phyloP scores from a whole-genome alignment of 2,797 vertebrate genomes.

The Kryptolebias ocellatus region DNA sequence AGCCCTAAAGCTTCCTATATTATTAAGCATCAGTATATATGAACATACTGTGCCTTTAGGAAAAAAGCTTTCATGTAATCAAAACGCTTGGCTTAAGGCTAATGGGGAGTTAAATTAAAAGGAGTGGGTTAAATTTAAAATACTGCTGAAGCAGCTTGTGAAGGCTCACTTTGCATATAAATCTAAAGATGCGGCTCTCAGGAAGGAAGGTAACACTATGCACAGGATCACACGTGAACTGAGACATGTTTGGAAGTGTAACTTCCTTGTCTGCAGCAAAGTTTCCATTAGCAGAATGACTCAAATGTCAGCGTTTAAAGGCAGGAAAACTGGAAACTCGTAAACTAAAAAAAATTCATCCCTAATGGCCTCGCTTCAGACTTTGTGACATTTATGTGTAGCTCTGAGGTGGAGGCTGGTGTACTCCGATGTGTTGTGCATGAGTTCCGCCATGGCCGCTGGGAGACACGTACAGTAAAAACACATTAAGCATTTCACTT shows the following conservation, averaged over 20 bases:
- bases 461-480: conserved; percentile 64
- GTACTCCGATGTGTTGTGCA: conserved; percentile 44
- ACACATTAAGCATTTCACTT: conserved; percentile 65
- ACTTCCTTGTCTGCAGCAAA: too few species aligned
- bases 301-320: conserved; percentile 5
- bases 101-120: background rate
- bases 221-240: too few species aligned
- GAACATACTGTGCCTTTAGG: too few species aligned
- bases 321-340: conserved; percentile 10
- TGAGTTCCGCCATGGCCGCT: conserved; percentile 33
- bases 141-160: background rate
- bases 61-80: background rate
- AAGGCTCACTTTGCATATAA: background rate
- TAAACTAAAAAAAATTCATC: conserved; percentile 19
- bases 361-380: conserved; percentile 23
- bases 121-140: background rate
- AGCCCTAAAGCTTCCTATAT: background rate
- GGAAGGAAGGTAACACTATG: background rate
- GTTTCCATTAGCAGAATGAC: too few species aligned
- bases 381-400: conserved; percentile 60
- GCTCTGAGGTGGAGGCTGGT: conserved; percentile 36
- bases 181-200: background rate
- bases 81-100: background rate
- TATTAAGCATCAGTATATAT: too few species aligned
- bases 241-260: too few species aligned